phyloP scores from a whole-genome alignment of 2,797 vertebrate genomes.

The Sparidentex hasta region DNA sequence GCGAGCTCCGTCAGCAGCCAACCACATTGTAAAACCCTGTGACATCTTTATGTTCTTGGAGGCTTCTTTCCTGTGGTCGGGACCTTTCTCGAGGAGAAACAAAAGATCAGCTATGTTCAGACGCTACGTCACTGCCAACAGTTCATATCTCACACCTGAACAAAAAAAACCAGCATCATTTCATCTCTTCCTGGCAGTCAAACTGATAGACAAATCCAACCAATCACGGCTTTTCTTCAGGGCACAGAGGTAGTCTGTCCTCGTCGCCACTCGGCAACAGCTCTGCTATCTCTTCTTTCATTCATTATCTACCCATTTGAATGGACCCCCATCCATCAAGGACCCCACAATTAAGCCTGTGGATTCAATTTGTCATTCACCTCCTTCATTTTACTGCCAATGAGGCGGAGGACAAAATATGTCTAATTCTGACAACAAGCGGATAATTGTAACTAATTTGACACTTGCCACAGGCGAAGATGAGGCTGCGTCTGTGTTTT shows the following conservation, averaged over 20 bases:
- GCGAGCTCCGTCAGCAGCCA: constrained; percentile 36
- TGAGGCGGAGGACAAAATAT: constrained; percentile 55
- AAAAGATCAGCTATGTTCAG: constrained; percentile 30
- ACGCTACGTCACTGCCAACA: constrained; percentile 20
- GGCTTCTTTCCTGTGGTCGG: constrained; percentile 13
- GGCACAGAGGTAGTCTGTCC: constrained; percentile 31
- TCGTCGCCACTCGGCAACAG: constrained; percentile 27
- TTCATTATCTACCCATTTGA: constrained; percentile 56
- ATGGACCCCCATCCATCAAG: constrained; percentile 60
- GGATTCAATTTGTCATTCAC: constrained; percentile 61
- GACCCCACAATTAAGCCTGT: constrained; percentile 47
- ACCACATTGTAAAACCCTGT: constrained; percentile 35
- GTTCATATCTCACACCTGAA: constrained; percentile 9
- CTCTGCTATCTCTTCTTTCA: constrained; percentile 42
- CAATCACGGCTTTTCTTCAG: constrained; percentile 35
- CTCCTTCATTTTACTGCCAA: constrained; percentile 46
- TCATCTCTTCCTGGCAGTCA: constrained; percentile 20
- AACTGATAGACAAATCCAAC: constrained; percentile 30
- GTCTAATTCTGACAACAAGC: constrained; percentile 58
- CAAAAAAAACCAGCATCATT: constrained; percentile 1
- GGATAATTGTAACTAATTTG: constrained; percentile 65
- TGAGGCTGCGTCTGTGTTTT: constrained; percentile 27
- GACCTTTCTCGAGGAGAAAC: constrained; percentile 20
- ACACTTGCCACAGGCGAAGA: constrained; percentile 51
- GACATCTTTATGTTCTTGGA: constrained; percentile 51